Percentiles rank a stretch among this genome's conserved stretches.
These are phyloP conservation scores for Argyrosomus regius DNA, from an alignment of 2,797 vertebrate genomes.

Conservation along the genomic window DNA sequence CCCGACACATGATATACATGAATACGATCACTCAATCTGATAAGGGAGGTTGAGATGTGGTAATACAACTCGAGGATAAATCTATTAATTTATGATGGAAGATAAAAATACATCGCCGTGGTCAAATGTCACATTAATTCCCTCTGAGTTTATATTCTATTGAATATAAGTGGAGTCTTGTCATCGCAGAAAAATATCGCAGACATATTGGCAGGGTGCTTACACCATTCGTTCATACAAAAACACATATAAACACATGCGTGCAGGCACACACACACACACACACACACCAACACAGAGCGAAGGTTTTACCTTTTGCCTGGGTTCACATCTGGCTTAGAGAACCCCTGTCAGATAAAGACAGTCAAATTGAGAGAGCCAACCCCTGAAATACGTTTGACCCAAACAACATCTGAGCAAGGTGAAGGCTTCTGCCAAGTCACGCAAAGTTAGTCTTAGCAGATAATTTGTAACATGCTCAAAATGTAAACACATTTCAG, in stretches of 20 bases:
- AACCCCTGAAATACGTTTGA: constrained; percentile 85
- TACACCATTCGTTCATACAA: constrained; percentile 35
- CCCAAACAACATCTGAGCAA: constrained; percentile 87
- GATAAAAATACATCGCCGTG: constrained; percentile 46
- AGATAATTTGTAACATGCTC: constrained; percentile 88
- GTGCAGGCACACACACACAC: constrained; percentile 43
- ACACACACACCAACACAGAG: constrained; percentile 29
- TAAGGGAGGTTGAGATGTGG: constrained; percentile 42
- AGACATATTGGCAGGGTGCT: constrained; percentile 66
- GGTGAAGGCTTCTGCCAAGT: constrained; percentile 88
- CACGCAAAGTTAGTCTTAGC: constrained; percentile 89
- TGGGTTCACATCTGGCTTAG: constrained; percentile 86
- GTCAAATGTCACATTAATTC: constrained; percentile 58
- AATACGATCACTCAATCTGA: constrained; percentile 46
- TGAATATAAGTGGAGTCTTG: constrained; percentile 58
- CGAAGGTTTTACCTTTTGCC: constrained; percentile 70
- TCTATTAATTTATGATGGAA: constrained; percentile 47
- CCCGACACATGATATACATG: constrained; percentile 22
- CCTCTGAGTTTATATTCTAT: constrained; percentile 48
- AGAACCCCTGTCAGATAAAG: constrained; percentile 83
- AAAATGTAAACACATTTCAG: constrained; percentile 86
- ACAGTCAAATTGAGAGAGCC: constrained; percentile 83
- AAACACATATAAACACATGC: constrained; percentile 23
- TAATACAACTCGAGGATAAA: constrained; percentile 51
- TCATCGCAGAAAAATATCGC: constrained; percentile 40